Base-by-base conservation (phyloP, 2,797 vertebrate genomes). In the Phataginus tricuspis region DNA sequence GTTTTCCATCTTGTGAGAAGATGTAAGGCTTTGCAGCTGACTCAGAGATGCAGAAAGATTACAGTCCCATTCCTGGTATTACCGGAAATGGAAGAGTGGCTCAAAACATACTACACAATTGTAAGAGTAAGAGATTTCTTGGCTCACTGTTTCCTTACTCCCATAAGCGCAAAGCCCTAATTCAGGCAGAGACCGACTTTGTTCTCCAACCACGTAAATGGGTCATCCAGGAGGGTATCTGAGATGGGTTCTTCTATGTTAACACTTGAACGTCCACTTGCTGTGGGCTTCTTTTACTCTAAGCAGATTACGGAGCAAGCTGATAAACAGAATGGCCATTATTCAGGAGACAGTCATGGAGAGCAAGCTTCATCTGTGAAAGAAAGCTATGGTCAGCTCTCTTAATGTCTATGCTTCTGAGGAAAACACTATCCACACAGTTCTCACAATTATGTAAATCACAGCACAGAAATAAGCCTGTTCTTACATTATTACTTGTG, bases 201-300 rank as follows among this genome's bases (percentile, higher is more conserved):
- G 9, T 57, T 31, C 31, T 63, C 0, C 25, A 34, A 34, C 45
- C 59, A 1, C 45, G 4, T 42, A 53, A 82, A 21, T 2, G 25
- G n/a, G 6, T 2, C 53, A 42, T 82, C 23, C 31, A 57, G 55
- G 5, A 61, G 27, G 18, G 15, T 4, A 84, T 34, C 4, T 14
- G 13, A 39, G 10, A 7, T 51, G 19, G 4, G 4, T 57, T 74
- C 86, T 51, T 69, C 55, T 75, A 4, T 29, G 45, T 80, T 71
- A 61, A 59, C n/a, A 51, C 3, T 0, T n/a, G 55, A 4, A 23
- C 2, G 0, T 21, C 3, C 3, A 64, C 14, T 78, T 63, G 9
- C 16, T 82, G 14, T 69, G 14, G 16, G 42, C 29, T 31, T 69
- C 23, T 69, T 80, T 82, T 29, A 55, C 18, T 49, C 25, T 64